phyloP scores from a whole-genome alignment of 2,113 vertebrate species.

The Lontra canadensis region DNA sequence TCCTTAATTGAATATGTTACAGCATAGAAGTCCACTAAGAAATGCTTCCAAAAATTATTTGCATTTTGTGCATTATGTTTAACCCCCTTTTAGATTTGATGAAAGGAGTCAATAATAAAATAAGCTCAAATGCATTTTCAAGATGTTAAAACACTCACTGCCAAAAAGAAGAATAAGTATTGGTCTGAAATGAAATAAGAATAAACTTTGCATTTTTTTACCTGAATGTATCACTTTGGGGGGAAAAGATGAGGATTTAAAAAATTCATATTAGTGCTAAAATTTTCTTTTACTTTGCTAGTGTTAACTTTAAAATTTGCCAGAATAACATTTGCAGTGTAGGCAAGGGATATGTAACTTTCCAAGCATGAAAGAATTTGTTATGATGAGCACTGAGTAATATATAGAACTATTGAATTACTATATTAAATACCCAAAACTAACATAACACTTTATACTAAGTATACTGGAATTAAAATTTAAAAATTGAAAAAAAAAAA shows the following conservation, averaged over 20 bases:
- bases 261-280: slow-evolving; percentile 8
- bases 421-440: not conserved
- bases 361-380: not conserved
- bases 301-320: slow-evolving; percentile 23
- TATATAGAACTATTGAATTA: not conserved
- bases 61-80: slow-evolving; percentile 58
- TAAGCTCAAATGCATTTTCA: slow-evolving; percentile 59
- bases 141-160: slow-evolving; percentile 48
- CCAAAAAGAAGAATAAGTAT: slow-evolving; percentile 42
- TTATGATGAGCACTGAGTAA: not conserved
- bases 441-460: not conserved
- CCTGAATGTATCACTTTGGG: slow-evolving; percentile 7
- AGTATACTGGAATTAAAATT: not conserved
- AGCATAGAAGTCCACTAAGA: slow-evolving; percentile 52
- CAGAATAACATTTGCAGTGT: slow-evolving; percentile 5
- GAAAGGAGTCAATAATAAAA: slow-evolving; percentile 46
- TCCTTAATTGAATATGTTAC: slow-evolving; percentile 66
- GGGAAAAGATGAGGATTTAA: not conserved
- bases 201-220: slow-evolving; percentile 18
- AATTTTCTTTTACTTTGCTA: slow-evolving; percentile 54
- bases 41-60: slow-evolving; percentile 61
- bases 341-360: not conserved
- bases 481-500: not conserved
- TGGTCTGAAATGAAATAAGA: slow-evolving; percentile 28
- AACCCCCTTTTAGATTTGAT: slow-evolving; percentile 53